Evolutionary conservation across 2,113 vertebrate genomes (phyloP).

Genomic region (Stigmatopora nigra): DNA sequence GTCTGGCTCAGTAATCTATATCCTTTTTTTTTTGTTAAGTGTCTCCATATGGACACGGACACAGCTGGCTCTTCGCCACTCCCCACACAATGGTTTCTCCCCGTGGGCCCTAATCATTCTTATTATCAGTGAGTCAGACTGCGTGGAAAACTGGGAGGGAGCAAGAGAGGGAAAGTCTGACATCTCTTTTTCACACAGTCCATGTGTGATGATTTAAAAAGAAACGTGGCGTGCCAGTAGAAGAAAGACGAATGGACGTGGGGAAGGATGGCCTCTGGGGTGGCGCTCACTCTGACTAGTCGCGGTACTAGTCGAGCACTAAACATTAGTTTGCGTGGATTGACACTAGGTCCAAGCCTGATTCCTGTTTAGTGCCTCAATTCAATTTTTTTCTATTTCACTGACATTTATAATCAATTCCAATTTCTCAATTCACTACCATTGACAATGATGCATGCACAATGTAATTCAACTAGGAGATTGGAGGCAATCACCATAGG

Average conservation of each 20-base stretch:
- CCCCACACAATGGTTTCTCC: conserved; percentile 39
- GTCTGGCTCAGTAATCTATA: conserved; percentile 47
- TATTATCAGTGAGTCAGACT: conserved; percentile 64
- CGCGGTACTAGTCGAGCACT: neutral
- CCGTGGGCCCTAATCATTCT: conserved; percentile 42
- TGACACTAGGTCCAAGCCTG: neutral
- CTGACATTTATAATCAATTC: no score
- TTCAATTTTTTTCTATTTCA: neutral
- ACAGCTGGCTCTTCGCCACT: conserved; percentile 17
- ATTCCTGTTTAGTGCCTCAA: neutral
- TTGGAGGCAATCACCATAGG: no score
- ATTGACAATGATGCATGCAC: no score
- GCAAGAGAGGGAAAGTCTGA: conserved; percentile 61
- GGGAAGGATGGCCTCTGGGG: conserved; percentile 36
- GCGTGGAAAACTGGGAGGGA: conserved; percentile 47
- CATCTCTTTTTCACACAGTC: conserved; percentile 46
- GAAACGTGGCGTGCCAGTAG: conserved; percentile 33
- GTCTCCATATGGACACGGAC: conserved; percentile 53
- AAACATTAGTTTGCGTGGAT: neutral
- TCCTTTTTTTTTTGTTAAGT: conserved; percentile 47
- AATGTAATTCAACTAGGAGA: no score
- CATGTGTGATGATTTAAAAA: conserved; percentile 65
- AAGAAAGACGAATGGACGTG: conserved; percentile 25
- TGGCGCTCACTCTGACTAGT: conserved; percentile 42
- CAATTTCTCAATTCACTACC: no score